Evolutionary conservation across 2,113 vertebrate species (phyloP).

Genomic region (Chinchilla lanigera): DNA sequence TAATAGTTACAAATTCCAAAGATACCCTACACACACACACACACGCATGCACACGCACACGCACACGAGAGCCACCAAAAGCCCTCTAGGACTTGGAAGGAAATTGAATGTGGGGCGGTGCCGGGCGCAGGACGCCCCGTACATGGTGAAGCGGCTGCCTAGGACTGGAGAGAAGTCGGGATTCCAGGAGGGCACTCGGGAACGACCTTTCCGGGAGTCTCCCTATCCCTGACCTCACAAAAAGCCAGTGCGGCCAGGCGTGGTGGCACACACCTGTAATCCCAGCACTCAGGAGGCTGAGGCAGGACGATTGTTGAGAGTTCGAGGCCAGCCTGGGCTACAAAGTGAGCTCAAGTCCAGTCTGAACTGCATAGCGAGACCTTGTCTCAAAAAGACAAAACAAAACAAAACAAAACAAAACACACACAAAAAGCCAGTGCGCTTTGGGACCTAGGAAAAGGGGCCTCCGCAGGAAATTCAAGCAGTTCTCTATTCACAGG

Average conservation of each 20-base stretch:
- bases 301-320: no score
- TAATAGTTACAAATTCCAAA: background rate
- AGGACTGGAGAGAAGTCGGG: background rate
- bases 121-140: background rate
- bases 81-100: background rate
- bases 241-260: background rate
- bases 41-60: background rate
- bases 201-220: background rate
- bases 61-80: background rate
- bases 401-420: no score
- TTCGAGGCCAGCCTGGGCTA: no score
- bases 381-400: no score
- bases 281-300: no score
- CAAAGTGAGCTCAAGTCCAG: no score
- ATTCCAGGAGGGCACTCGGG: background rate
- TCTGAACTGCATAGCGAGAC: no score
- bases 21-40: no score
- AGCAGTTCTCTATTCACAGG: background rate
- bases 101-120: background rate
- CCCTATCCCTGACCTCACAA: background rate
- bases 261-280: no score
- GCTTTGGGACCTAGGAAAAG: background rate
- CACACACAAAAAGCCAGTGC: background rate
- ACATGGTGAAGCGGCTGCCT: background rate
- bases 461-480: background rate